Evolutionary conservation across 2,113 vertebrate species (phyloP), one percentile per base, ranked within the genome.

Genomic region (Rhagologus leucostigma): DNA sequence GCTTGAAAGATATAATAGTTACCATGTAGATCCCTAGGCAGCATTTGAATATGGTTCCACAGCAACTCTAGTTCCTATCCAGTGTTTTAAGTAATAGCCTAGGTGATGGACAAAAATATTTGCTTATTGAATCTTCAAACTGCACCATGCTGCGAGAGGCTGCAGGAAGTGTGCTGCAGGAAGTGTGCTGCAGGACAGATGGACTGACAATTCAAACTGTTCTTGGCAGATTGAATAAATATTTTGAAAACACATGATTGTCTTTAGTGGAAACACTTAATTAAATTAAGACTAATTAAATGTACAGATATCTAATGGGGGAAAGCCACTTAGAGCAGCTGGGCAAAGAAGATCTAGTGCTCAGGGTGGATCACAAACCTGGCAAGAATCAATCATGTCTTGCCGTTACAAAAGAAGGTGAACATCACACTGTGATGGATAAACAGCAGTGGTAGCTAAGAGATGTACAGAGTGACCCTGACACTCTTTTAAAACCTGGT

Each of bases 41-140:
- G 17, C 2, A 3, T 6, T 7, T 49, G n/a, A 57, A 22, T 27
- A 21, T 9, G 16, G 17, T n/a, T 77, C 42, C 23, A 74, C 24
- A 53, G n/a, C 0, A 0, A 69, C 29, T 19, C 32, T n/a, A 41
- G 11, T 3, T n/a, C 18, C 19, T 62, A 37, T 18, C 49, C 50
- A 49, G 17, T 53, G 23, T 53, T 81, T 81, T 60, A 74, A 80
- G 27, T 39, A 56, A 69, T 32, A 81, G 19, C 29, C 20, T 57
- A 53, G 16, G 37, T 29, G 24, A 84, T n/a, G 17, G 37, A 29
- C 29, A 69, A 84, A 76, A 93, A 77, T 27, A 62, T 3, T 26
- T 60, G 39, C 24, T 80, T 83, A 44, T 29, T 62, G 65, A 70
- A 49, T 47, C 46, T 67, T 20, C 37, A 89, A 80, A 71, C 14